Base-by-base conservation (phyloP, 2,888 invertebrate species). In the Polydrusus pterygomalis region DNA sequence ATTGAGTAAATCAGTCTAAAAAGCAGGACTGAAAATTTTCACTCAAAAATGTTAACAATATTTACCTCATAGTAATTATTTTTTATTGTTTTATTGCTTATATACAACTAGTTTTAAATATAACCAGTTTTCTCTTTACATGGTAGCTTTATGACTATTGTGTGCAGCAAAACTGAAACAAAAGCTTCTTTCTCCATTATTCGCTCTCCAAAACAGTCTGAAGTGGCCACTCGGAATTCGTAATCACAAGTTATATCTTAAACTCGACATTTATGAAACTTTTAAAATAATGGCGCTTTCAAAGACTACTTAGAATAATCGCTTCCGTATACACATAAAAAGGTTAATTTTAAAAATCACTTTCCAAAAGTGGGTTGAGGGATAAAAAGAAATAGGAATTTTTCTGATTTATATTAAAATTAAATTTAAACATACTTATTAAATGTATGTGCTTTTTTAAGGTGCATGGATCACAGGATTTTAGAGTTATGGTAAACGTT, bases 201-300 rank as follows among this genome's bases (percentile, higher is more conserved):
- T 67, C 65, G 65, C 45, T 34, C 67, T 67, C 73, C 51, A 49
- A 63, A 63, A 63, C 63, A 70, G 69, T 62, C 54, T 62, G 63
- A 74, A 74, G 69, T 74, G 74, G 74, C 74, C 74, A 60, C 74
- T 69, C 69, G 43, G 74, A 74, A 74, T 74, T 63, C 62, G 69
- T 69, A 74, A 74, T 74, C 74, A 74, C 69, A 74, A 69, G 74
- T 68, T 68, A 74, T 74, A 68, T 74, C 74, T 74, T 69, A 74
- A 69, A 51, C 68, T 34, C 69, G 74, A 74, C 74, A 54, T 74
- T 74, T 69, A 74, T 74, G 69, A 74, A 68, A 63, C 74, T 74
- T 74, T 74, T 74, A 62, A 74, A 74, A 74, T 74, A 74, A 74
- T 74, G 69, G 56, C 20, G 74, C 74, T 69, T 68, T 67, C 40